Evolutionary conservation across 2,888 invertebrate species (phyloP).

Genomic region (Hyppa rectilinea): DNA sequence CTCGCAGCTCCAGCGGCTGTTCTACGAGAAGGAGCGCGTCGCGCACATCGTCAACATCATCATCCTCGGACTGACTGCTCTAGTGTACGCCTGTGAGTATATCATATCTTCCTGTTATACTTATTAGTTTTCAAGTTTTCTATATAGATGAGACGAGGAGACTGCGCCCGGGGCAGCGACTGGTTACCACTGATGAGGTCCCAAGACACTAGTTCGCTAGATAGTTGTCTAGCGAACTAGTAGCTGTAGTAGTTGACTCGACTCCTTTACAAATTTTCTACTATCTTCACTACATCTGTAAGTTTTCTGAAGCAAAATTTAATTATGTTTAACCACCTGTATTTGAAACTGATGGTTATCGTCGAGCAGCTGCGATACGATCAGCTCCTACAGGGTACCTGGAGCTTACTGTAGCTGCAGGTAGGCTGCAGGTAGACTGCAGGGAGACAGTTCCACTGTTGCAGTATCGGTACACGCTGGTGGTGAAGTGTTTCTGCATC

Average conservation of each 20-base stretch:
- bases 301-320: background rate
- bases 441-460: background rate
- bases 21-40: constrained; percentile 77
- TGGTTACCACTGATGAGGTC: background rate
- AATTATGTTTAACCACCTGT: background rate
- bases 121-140: background rate
- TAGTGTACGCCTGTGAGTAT: constrained; percentile 90
- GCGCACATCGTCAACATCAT: constrained; percentile 82
- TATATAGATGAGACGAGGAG: too few species aligned
- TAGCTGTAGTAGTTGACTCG: background rate
- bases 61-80: constrained; percentile 85
- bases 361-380: background rate
- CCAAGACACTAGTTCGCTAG: too few species aligned
- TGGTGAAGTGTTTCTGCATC: background rate
- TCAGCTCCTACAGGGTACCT: background rate
- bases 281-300: background rate
- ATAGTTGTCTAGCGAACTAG: background rate
- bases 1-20: constrained; percentile 57
- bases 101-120: background rate
- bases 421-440: background rate
- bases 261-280: background rate
- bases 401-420: background rate
- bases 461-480: too few species aligned
- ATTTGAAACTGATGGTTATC: background rate
- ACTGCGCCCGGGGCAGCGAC: background rate